phyloP scores from a whole-genome alignment of 2,888 invertebrate species.

The Panorpa germanica region DNA sequence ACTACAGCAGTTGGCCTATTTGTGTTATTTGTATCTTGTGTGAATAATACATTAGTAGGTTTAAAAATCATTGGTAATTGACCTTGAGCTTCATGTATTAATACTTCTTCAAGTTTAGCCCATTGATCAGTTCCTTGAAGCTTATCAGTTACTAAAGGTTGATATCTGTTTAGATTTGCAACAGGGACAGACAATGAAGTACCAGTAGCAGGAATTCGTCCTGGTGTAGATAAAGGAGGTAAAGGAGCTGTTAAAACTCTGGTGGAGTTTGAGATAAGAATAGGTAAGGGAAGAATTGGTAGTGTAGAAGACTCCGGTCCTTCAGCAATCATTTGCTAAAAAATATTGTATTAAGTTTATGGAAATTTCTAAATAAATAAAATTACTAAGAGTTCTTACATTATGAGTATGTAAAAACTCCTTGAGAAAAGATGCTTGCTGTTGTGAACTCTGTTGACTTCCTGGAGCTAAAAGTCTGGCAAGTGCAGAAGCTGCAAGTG shows the following conservation, averaged over 20 bases:
- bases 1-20: constrained; percentile 51
- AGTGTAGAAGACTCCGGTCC: constrained; percentile 23
- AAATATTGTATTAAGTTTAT: constrained; percentile 9
- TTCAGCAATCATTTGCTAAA: constrained; percentile 28
- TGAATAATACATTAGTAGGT: constrained; percentile 57
- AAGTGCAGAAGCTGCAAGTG: constrained; percentile 55
- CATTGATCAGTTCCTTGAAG: constrained; percentile 23
- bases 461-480: constrained; percentile 53
- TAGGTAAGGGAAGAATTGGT: constrained; percentile 54
- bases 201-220: constrained; percentile 33
- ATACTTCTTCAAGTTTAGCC: constrained; percentile 59
- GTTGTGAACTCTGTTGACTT: constrained; percentile 48
- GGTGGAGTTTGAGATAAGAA: constrained; percentile 44
- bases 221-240: constrained; percentile 31
- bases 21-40: constrained; percentile 39
- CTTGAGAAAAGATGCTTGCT: constrained; percentile 64
- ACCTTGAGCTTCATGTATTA: constrained; percentile 49
- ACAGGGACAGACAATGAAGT: constrained; percentile 23
- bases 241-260: constrained; percentile 48
- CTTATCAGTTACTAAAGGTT: neutral
- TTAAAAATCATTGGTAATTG: constrained; percentile 56
- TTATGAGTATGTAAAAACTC: constrained; percentile 76
- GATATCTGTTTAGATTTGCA: constrained; percentile 14
- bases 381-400: constrained; percentile 27
- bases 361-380: constrained; percentile 1